phyloP scores from a whole-genome alignment of 92 coral and sea anemone genomes.

The Phenganax marumi region DNA sequence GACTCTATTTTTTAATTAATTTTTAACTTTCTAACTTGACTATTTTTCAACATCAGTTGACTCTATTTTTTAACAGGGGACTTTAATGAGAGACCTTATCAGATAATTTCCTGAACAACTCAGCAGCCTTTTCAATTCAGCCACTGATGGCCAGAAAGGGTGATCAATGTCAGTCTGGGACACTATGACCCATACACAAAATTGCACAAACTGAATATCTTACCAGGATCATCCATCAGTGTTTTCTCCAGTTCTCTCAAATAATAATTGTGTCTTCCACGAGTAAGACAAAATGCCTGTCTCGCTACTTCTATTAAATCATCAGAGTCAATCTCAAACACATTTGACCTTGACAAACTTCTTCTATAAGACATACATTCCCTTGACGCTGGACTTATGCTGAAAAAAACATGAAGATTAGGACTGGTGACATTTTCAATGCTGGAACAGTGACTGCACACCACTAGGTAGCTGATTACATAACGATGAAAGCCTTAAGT shows the following conservation, averaged over 20 bases:
- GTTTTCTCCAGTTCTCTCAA: constrained; percentile 23
- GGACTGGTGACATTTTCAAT: not conserved
- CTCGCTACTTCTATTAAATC: constrained; percentile 65
- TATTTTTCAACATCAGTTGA: too few relatives aligned
- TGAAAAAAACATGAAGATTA: not conserved
- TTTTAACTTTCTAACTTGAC: too few relatives aligned
- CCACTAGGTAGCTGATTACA: not conserved
- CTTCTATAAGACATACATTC: constrained; percentile 35
- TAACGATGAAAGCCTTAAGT: not conserved
- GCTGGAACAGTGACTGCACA: too few relatives aligned
- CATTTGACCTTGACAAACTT: constrained; percentile 41
- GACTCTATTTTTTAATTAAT: too few relatives aligned
- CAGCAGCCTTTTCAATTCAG: too few relatives aligned
- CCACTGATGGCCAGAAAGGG: too few relatives aligned
- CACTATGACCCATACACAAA: not conserved
- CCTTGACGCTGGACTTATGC: constrained; percentile 19
- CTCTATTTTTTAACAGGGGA: too few relatives aligned
- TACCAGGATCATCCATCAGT: constrained; percentile 48
- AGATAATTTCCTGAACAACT: too few relatives aligned
- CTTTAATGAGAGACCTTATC: too few relatives aligned
- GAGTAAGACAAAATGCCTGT: constrained; percentile 66
- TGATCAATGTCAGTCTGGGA: not conserved
- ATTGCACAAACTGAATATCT: constrained; percentile 29
- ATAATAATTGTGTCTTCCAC: constrained; percentile 49
- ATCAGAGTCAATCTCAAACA: constrained; percentile 58